These are phyloP conservation scores for Chlorocebus sabaeus DNA, from an alignment of 2,113 vertebrate species.

Conservation along the genomic window DNA sequence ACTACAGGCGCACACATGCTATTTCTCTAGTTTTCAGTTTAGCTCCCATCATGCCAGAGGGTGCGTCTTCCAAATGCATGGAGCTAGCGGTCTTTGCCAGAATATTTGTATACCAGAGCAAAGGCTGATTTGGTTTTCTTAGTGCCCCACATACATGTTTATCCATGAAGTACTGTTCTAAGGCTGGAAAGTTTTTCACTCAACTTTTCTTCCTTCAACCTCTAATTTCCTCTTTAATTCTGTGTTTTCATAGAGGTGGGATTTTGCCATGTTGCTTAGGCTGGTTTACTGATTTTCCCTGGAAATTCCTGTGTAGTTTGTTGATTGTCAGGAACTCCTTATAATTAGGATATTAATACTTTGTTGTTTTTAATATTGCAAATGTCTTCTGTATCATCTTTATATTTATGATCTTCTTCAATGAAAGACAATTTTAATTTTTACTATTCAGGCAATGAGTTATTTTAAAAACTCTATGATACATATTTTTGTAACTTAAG, in stretches of 20 bases:
- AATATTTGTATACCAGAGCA: neutral
- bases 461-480: neutral
- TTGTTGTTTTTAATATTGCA: neutral
- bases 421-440: neutral
- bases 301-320: neutral
- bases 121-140: neutral
- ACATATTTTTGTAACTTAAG: neutral
- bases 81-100: neutral
- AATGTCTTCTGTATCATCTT: neutral
- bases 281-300: too few relatives aligned
- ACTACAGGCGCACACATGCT: too few relatives aligned
- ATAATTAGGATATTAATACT: neutral
- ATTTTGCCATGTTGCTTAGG: too few relatives aligned
- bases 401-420: neutral
- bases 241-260: neutral
- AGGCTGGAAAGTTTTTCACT: neutral
- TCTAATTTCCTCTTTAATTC: neutral
- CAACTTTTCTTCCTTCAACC: neutral
- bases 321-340: neutral
- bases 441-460: neutral
- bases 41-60: neutral
- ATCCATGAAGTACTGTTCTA: neutral
- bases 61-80: neutral
- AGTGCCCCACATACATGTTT: neutral
- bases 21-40: neutral